Evolutionary conservation across 2,113 vertebrate genomes (phyloP).

Genomic region (Archilochus colubris): DNA sequence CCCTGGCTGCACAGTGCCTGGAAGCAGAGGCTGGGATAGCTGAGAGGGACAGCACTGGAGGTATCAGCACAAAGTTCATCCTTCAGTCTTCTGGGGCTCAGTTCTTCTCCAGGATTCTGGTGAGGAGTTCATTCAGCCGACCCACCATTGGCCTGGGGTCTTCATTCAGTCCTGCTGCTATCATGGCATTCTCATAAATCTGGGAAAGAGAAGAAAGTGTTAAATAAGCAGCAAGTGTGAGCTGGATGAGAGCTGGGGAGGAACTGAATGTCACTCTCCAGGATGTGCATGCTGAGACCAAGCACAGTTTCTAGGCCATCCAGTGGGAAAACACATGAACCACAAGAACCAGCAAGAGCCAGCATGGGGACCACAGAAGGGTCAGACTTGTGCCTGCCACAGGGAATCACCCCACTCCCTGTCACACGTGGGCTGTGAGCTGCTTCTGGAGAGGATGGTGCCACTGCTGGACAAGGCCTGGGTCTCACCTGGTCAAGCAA

Average conservation of each 20-base stretch:
- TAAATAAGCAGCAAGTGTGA: not conserved
- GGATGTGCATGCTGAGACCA: not conserved
- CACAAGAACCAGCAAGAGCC: not conserved
- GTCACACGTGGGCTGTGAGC: not conserved
- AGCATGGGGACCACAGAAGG: not conserved
- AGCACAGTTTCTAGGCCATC: not conserved
- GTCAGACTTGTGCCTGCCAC: not conserved
- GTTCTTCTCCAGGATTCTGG: constrained; percentile 87
- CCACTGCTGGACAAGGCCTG: not conserved
- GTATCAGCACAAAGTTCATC: constrained; percentile 1
- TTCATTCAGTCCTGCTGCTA: constrained; percentile 90
- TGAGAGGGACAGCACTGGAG: not conserved
- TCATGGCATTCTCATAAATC: constrained; percentile 99
- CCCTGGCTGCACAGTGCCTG: not conserved
- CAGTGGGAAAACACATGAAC: not conserved
- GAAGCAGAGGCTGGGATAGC: not conserved
- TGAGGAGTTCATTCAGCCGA: constrained; percentile 89
- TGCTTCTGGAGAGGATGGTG: not conserved
- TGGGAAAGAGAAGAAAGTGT: constrained; percentile 53
- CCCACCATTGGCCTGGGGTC: constrained; percentile 94
- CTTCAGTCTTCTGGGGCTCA: constrained; percentile 63
- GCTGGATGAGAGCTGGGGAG: not conserved
- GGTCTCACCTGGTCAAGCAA: constrained; percentile 90
- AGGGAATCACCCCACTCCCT: not conserved
- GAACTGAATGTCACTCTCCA: not conserved